phyloP scores from a whole-genome alignment of 2,797 vertebrate species.

The Bovichtus diacanthus region DNA sequence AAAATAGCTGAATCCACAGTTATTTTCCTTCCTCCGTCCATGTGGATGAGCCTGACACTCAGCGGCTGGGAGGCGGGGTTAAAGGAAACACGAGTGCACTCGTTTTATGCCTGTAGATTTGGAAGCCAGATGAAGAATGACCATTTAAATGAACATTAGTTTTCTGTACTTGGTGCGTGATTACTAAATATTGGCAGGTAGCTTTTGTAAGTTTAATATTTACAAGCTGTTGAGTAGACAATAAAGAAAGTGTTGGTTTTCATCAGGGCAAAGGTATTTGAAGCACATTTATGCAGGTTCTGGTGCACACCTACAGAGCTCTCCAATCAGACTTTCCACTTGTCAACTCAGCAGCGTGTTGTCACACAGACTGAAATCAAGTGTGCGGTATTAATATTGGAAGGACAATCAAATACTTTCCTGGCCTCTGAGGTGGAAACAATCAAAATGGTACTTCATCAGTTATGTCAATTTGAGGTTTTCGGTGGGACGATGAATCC shows the following conservation, averaged over 20 bases:
- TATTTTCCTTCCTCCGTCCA: too few species aligned
- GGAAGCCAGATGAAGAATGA: too few species aligned
- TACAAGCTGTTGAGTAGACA: neutral
- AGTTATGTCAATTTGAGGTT: conserved; percentile 44
- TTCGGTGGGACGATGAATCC: conserved; percentile 38
- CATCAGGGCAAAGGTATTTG: neutral
- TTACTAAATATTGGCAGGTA: neutral
- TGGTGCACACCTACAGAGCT: neutral
- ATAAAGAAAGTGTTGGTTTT: neutral
- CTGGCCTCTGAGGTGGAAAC: conserved; percentile 19
- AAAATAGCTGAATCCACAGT: too few species aligned
- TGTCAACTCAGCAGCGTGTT: neutral
- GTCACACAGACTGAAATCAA: conserved; percentile 23
- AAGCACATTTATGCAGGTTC: neutral
- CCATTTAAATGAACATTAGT: too few species aligned
- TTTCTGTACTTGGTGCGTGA: neutral
- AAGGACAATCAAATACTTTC: conserved; percentile 23
- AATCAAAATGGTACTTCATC: conserved; percentile 53
- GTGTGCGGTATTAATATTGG: conserved; percentile 15
- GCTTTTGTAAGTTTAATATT: neutral
- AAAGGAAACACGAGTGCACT: too few species aligned
- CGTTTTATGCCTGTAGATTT: too few species aligned
- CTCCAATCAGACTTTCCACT: neutral
- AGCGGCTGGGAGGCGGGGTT: too few species aligned
- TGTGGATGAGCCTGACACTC: too few species aligned